Evolutionary conservation across 2,888 invertebrate species (phyloP).

Genomic region (Cephus pygmeus): DNA sequence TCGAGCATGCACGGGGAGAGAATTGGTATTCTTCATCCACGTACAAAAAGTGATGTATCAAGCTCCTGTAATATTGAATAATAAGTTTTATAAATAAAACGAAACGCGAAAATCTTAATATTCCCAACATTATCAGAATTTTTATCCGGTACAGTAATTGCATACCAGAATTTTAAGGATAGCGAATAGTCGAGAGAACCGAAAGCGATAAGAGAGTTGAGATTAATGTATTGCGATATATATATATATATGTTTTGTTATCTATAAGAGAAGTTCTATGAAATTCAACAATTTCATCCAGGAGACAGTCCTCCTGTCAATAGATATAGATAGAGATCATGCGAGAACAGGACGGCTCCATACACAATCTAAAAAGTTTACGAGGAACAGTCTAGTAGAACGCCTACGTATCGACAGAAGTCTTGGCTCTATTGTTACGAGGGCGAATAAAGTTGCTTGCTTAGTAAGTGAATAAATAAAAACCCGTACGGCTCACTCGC

Average conservation of each 20-base stretch:
- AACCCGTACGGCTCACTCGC: slow-evolving; percentile 65
- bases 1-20: neutral
- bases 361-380: neutral
- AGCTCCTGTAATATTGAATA: neutral
- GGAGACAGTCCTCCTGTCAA: neutral
- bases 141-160: neutral
- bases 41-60: neutral
- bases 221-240: neutral
- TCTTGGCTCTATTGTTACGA: slow-evolving; percentile 19
- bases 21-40: neutral
- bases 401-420: slow-evolving; percentile 11
- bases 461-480: slow-evolving; percentile 63
- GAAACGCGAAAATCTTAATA: neutral
- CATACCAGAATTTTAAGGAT: neutral
- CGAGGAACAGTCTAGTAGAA: neutral
- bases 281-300: neutral
- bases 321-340: slow-evolving; percentile 4
- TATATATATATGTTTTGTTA: slow-evolving; percentile 5
- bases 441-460: slow-evolving; percentile 59
- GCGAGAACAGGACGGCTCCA: neutral
- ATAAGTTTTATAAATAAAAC: neutral
- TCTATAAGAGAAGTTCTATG: slow-evolving; percentile 17
- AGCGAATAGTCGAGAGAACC: neutral
- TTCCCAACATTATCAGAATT: neutral
- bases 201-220: neutral